Conservation (phyloP, 2,888 invertebrate genomes). For the Ophioninae sp. region DNA sequence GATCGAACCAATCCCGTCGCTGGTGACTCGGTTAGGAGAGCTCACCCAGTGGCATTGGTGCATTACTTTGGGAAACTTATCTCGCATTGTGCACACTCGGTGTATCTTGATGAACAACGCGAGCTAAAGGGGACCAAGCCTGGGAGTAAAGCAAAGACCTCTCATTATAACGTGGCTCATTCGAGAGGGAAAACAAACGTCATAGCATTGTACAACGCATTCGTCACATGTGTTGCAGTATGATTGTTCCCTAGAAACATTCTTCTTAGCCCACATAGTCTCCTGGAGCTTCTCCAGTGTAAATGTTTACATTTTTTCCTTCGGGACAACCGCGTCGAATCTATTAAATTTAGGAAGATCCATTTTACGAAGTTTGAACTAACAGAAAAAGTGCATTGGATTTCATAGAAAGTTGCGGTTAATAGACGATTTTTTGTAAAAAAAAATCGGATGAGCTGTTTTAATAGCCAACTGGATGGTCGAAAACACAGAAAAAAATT, state of each 20-base stretch:
- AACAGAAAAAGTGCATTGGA: no score
- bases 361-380: no score
- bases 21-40: constrained; percentile 18
- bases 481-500: no score
- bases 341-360: no score
- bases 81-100: background rate
- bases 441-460: no score
- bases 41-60: background rate
- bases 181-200: constrained; percentile 62
- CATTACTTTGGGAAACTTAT: constrained; percentile 23
- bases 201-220: constrained; percentile 14
- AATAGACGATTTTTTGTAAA: no score
- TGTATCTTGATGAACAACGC: constrained; percentile 21
- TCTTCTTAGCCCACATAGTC: background rate
- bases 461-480: no score
- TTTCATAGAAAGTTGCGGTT: no score
- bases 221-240: constrained; percentile 3
- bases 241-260: constrained; percentile 11
- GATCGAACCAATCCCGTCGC: background rate
- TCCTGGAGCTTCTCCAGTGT: background rate
- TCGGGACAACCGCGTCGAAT: no score
- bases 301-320: no score
- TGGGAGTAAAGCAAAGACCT: constrained; percentile 38
- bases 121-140: constrained; percentile 5
- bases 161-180: constrained; percentile 33